A percentile compares a stretch with the other conserved stretches of the same genome.
Evolutionary conservation across 2,113 vertebrate species (phyloP).

Genomic region (human (Homo sapiens)): GRCh38 chr18:4279501-4280000

Average conservation of each 20-base stretch:
- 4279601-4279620: neutral
- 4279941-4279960: neutral
- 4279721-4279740: neutral
- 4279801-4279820: neutral
- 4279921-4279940: neutral
- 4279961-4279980: neutral
- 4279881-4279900: neutral
- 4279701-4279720: neutral
- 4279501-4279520: neutral
- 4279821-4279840: neutral
- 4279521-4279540: neutral
- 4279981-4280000: neutral
- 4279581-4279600: neutral
- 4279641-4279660: neutral
- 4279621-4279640: neutral
- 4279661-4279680: neutral
- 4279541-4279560: neutral
- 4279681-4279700: neutral
- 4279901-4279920: neutral
- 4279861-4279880: neutral
- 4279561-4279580: neutral
- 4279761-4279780: neutral
- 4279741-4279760: neutral
- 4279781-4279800: constrained; percentile 12
- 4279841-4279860: neutral